Evolutionary conservation across 64 coral and sea anemone species (phyloP).

Genomic region (Actinia equina): DNA sequence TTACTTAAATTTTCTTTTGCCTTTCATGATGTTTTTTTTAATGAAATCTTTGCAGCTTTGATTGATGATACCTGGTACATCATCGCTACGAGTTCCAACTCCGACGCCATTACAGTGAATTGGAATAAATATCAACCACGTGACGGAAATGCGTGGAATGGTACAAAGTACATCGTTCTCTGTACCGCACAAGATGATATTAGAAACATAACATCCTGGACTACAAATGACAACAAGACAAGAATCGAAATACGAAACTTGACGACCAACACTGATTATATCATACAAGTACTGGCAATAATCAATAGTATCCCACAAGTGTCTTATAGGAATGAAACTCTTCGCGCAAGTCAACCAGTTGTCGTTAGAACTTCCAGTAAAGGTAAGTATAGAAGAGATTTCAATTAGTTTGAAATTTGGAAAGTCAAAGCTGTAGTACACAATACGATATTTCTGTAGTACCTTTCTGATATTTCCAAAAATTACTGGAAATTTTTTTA

Average conservation of each 20-base stretch:
- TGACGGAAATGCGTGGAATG: background rate
- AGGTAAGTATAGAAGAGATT: background rate
- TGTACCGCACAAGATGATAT: background rate
- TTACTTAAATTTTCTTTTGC: background rate
- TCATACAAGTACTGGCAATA: background rate
- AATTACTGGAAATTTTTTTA: too few species aligned
- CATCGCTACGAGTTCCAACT: background rate
- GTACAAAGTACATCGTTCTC: background rate
- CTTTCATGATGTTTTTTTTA: background rate
- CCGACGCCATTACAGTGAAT: background rate
- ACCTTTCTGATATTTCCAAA: too few species aligned
- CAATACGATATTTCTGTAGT: background rate
- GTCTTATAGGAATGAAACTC: background rate
- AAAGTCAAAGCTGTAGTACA: background rate
- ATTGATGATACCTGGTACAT: background rate
- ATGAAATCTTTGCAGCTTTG: background rate
- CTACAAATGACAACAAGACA: background rate
- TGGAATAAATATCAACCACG: background rate
- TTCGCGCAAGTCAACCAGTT: slow-evolving; percentile 1
- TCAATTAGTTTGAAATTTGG: background rate
- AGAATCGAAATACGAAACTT: background rate
- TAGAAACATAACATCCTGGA: background rate
- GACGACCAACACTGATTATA: background rate
- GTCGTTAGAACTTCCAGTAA: background rate
- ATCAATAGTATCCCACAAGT: background rate